Conservation (phyloP, 2,888 invertebrate genomes). For the Sepiola atlantica region DNA sequence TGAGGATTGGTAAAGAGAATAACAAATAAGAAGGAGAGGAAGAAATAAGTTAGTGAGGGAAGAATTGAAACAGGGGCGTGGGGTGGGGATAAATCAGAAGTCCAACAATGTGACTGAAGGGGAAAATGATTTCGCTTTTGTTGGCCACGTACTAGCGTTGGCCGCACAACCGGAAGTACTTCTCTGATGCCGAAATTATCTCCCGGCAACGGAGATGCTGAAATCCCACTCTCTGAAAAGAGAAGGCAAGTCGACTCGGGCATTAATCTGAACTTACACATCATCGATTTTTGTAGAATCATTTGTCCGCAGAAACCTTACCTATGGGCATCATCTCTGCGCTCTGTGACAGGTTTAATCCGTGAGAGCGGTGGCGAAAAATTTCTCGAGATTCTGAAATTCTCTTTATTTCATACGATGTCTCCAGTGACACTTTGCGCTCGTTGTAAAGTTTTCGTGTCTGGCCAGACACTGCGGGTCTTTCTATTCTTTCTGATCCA, state of each 20-base stretch:
- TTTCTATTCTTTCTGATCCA: background rate
- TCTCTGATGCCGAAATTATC: constrained; percentile 32
- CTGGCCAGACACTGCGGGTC: background rate
- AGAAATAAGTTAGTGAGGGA: background rate
- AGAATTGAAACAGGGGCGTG: background rate
- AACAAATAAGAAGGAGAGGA: background rate
- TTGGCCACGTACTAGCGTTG: constrained; percentile 8
- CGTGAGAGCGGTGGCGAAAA: background rate
- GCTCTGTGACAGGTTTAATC: background rate
- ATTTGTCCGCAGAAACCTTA: constrained; percentile 32
- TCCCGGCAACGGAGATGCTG: background rate
- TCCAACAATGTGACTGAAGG: constrained; percentile 8
- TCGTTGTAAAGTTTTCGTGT: constrained; percentile 20
- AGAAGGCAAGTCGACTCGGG: constrained; percentile 1
- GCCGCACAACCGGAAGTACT: constrained; percentile 32
- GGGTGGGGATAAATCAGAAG: background rate
- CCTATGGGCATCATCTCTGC: background rate
- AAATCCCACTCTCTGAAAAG: constrained; percentile 5
- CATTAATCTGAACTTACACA: constrained; percentile 32
- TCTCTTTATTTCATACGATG: background rate
- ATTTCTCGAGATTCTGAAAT: constrained; percentile 32
- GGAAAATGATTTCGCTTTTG: constrained; percentile 32
- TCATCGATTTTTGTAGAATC: background rate
- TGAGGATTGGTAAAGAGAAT: no score
- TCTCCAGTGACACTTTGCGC: constrained; percentile 18